These are phyloP conservation scores for Cygnus olor DNA, from an alignment of 2,797 vertebrate genomes.

Conservation along the genomic window DNA sequence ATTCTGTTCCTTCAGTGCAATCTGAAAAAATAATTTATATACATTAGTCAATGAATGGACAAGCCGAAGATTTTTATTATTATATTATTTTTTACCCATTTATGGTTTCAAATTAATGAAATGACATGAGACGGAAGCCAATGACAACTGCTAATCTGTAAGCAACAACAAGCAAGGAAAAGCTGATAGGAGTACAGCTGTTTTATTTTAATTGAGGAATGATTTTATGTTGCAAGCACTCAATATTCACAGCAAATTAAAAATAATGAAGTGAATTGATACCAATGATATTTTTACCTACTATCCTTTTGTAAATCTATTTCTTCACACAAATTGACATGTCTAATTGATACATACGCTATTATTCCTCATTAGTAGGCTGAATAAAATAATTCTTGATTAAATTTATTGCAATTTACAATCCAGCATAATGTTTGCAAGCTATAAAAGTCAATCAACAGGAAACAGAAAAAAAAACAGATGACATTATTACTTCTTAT, in stretches of 20 bases:
- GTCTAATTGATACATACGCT: slow-evolving; percentile 84
- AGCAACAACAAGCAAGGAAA: slow-evolving; percentile 78
- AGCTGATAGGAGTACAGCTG: slow-evolving; percentile 79
- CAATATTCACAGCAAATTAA: slow-evolving; percentile 84
- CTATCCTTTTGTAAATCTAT: slow-evolving; percentile 84
- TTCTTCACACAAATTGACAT: slow-evolving; percentile 84
- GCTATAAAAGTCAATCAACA: slow-evolving; percentile 86
- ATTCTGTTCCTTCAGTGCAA: background rate
- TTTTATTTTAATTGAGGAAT: slow-evolving; percentile 83
- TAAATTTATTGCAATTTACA: slow-evolving; percentile 86
- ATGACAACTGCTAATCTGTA: slow-evolving; percentile 83
- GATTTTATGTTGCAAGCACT: slow-evolving; percentile 82
- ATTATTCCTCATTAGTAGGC: slow-evolving; percentile 85
- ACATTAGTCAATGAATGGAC: background rate
- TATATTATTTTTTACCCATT: slow-evolving; percentile 72
- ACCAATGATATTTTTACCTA: slow-evolving; percentile 80
- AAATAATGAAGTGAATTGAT: slow-evolving; percentile 85
- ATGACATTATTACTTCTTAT: slow-evolving; percentile 74
- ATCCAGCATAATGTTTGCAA: slow-evolving; percentile 83
- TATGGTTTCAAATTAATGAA: slow-evolving; percentile 81
- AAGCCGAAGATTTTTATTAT: slow-evolving; percentile 54
- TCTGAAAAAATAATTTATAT: slow-evolving; percentile 16
- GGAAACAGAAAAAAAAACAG: slow-evolving; percentile 71
- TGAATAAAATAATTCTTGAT: slow-evolving; percentile 87
- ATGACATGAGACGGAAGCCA: slow-evolving; percentile 79